Percentiles rank a stretch among this genome's conserved stretches.
phyloP scores from a whole-genome alignment of 2,888 invertebrate species.

The Dioctria linearis region DNA sequence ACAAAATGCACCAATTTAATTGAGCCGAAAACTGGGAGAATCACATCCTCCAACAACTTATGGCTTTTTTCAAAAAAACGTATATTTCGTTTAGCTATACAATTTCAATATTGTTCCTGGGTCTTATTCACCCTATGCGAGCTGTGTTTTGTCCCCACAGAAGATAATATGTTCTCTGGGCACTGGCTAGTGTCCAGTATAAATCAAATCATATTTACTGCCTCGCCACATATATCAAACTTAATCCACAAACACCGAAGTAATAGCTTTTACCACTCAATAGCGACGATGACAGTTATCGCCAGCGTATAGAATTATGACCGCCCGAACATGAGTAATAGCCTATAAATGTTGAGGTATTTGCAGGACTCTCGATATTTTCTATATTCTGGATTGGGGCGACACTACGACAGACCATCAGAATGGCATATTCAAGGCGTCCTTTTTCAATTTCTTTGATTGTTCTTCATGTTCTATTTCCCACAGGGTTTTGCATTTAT shows the following conservation, averaged over 20 bases:
- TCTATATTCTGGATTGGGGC: background rate
- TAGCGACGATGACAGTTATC: conserved; percentile 58
- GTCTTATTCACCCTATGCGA: background rate
- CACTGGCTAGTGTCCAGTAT: conserved; percentile 33
- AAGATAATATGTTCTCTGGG: conserved; percentile 30
- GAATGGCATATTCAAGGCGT: no score
- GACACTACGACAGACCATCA: no score
- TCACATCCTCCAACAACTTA: conserved; percentile 21
- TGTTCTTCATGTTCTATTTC: no score
- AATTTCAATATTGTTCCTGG: background rate
- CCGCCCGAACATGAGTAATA: conserved; percentile 52
- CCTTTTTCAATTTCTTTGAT: no score
- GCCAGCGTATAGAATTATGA: conserved; percentile 55
- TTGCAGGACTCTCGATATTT: conserved; percentile 19
- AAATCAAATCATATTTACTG: conserved; percentile 59
- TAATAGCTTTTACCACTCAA: conserved; percentile 59
- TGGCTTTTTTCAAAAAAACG: conserved; percentile 15
- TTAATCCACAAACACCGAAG: conserved; percentile 58
- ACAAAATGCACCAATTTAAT: conserved; percentile 20
- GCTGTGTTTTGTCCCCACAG: conserved; percentile 46
- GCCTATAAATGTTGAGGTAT: conserved; percentile 51
- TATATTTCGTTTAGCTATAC: background rate
- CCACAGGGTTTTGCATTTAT: no score
- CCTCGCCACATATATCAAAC: conserved; percentile 58
- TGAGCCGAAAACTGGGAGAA: background rate